phyloP scores from a whole-genome alignment of 2,113 vertebrate genomes.

The Arizona elegans region DNA sequence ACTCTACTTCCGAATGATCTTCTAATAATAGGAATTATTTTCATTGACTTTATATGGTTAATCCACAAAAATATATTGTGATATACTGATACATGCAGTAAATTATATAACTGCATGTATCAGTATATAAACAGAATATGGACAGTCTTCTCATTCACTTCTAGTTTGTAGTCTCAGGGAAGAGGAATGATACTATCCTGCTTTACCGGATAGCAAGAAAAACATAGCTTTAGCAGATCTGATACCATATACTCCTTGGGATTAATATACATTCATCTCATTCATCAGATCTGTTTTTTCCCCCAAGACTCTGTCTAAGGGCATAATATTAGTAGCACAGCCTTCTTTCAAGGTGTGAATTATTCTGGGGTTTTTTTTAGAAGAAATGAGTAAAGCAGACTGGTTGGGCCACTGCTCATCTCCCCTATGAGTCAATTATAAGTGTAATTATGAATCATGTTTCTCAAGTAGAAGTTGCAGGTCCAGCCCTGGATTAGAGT shows the following conservation, averaged over 20 bases:
- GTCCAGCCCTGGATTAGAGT: background rate
- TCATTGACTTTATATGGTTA: background rate
- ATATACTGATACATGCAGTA: background rate
- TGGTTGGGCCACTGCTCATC: constrained; percentile 4
- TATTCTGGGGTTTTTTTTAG: background rate
- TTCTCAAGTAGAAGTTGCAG: background rate
- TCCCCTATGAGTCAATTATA: constrained; percentile 1
- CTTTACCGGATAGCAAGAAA: background rate
- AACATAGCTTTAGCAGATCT: background rate
- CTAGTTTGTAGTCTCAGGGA: background rate
- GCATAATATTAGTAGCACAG: background rate
- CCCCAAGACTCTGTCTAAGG: background rate
- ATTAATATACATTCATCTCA: background rate
- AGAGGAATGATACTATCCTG: background rate
- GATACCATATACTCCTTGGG: background rate
- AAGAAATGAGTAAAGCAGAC: constrained; percentile 14
- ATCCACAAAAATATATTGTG: background rate
- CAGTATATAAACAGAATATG: background rate
- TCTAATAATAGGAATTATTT: background rate
- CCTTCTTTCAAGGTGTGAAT: background rate
- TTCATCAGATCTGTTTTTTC: background rate
- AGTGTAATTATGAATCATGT: constrained; percentile 13
- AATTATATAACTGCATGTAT: no score
- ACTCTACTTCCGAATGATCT: background rate
- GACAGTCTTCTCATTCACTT: background rate